Evolutionary conservation across 2,797 vertebrate genomes (phyloP), one percentile per base, ranked within the genome.

Genomic region (Falco cherrug): DNA sequence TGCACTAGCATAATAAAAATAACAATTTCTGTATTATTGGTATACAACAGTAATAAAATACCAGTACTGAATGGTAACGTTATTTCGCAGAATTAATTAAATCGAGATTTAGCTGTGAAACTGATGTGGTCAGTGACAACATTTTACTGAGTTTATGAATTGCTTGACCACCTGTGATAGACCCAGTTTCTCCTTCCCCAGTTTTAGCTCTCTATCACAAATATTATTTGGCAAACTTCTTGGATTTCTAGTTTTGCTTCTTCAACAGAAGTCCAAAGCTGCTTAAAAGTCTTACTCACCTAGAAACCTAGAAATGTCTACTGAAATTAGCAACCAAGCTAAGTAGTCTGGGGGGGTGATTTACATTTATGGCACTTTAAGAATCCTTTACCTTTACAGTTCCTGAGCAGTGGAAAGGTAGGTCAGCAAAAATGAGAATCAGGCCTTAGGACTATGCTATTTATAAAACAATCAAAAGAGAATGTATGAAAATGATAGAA

Each of bases 231-330:
- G 70, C 56, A 88, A 79, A 89, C 41, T 86, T 28, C 48, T 93
- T 74, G 48, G 37, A 84, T 92, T 94, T 87, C 60, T 56, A 60
- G 31, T 68, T 91, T 88, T 88, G 14, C 24, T 76, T 86, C 81
- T 89, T 79, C 48, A 86, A 90, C 41, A 60, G 5, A 88, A 91
- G 64, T 45, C 83, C 60, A 90, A 94, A 91, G 70, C 74, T 79
- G 31, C 67, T 94, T 88, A 79, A 93, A 93, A 84, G 71, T 64
- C 76, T 89, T 81, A 60, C 73, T 91, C 65, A 93, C 91, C 89
- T 86, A 89, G 96, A 97, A 96, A 97, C 94, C 87, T 84, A 95
- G 96, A 96, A 96, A 95, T 56, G 93, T 96, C 95, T 94, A 39
- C 7, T 61, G 85, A 94, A 94, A 96, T 96, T 96, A 97, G 85